phyloP scores from a whole-genome alignment of 2,888 invertebrate genomes.

The Pseudococcus viburni region DNA sequence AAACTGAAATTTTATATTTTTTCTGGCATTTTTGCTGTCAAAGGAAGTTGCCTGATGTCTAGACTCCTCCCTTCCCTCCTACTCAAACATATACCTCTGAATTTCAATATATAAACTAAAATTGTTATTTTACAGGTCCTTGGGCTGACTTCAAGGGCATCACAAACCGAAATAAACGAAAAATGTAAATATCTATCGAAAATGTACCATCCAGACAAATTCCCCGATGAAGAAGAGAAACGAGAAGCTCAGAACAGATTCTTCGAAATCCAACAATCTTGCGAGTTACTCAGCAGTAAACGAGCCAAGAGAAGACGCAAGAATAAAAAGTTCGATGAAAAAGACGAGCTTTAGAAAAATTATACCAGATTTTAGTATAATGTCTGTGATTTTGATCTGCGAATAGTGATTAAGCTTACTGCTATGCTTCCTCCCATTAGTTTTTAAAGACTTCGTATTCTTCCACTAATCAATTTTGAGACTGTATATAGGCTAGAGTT shows the following conservation, averaged over 20 bases:
- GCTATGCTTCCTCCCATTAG: conserved; percentile 17
- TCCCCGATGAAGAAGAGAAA: conserved; percentile 81
- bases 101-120: conserved; percentile 20
- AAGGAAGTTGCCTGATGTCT: too few species aligned
- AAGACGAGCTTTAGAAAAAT: conserved; percentile 60
- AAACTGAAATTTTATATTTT: too few species aligned
- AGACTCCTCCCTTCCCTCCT: too few species aligned
- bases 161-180: conserved; percentile 87
- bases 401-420: neutral
- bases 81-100: too few species aligned
- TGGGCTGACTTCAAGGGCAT: conserved; percentile 83
- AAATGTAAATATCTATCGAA: conserved; percentile 86
- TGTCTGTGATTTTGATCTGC: conserved; percentile 60
- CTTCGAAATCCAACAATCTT: conserved; percentile 94
- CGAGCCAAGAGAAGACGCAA: conserved; percentile 82
- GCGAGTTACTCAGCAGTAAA: conserved; percentile 88
- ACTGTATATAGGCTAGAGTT: too few species aligned
- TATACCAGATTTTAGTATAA: conserved; percentile 9
- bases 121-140: conserved; percentile 75
- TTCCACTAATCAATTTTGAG: neutral
- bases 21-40: too few species aligned
- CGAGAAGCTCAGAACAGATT: conserved; percentile 86
- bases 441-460: neutral
- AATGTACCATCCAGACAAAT: conserved; percentile 93
- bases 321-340: conserved; percentile 76